Evolutionary conservation across 2,797 vertebrate genomes (phyloP).

Genomic region (Semaprochilodus insignis): DNA sequence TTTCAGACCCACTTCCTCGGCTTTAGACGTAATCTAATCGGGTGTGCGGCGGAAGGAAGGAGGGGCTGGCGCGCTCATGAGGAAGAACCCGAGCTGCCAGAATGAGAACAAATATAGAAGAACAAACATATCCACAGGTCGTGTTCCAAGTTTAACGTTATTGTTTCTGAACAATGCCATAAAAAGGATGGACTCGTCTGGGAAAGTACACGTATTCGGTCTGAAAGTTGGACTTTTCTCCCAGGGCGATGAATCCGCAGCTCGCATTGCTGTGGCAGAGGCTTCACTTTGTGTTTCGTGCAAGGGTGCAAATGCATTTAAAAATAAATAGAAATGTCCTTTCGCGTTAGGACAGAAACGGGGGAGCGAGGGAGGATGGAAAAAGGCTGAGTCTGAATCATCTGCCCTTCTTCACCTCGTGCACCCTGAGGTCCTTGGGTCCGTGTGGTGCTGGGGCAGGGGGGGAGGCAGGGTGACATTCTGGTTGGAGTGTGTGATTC

Average conservation of each 20-base stretch:
- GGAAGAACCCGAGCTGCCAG: conserved; percentile 12
- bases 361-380: conserved; percentile 24
- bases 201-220: conserved; percentile 19
- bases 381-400: conserved; percentile 53
- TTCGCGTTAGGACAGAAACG: conserved; percentile 61
- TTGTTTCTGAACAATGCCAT: conserved; percentile 26
- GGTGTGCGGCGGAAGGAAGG: not conserved
- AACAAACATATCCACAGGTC: not conserved
- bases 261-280: conserved; percentile 53
- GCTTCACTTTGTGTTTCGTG: conserved; percentile 67
- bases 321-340: conserved; percentile 71
- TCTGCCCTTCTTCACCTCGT: conserved; percentile 47
- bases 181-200: conserved; percentile 10
- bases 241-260: conserved; percentile 39
- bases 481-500: conserved; percentile 72
- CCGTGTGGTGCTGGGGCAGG: conserved; percentile 31
- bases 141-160: not conserved
- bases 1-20: conserved; percentile 25
- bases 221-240: conserved; percentile 14
- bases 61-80: not conserved
- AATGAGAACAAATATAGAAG: not conserved
- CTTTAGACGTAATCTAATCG: conserved; percentile 13
- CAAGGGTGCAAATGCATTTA: conserved; percentile 59
- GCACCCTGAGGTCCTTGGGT: conserved; percentile 61
- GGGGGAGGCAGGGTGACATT: conserved; percentile 64